Conservation (phyloP, 2,113 vertebrate species). For the Electrona antarctica region DNA sequence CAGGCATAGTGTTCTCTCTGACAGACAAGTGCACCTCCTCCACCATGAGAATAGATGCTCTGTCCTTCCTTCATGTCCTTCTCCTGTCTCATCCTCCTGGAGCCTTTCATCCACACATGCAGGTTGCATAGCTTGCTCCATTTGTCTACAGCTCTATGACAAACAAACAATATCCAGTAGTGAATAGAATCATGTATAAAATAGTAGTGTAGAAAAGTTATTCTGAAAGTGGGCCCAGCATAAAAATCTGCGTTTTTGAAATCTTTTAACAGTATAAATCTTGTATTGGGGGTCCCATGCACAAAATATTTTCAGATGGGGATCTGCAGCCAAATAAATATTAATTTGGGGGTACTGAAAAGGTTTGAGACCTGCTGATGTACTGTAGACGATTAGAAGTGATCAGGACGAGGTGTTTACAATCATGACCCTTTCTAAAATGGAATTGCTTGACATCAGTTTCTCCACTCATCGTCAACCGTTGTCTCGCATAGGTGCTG, state of each 20-base stretch:
- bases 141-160: background rate
- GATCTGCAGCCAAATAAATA: too few species aligned
- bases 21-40: constrained; percentile 89
- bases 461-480: background rate
- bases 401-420: too few species aligned
- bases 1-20: constrained; percentile 90
- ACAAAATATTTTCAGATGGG: too few species aligned
- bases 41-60: constrained; percentile 90
- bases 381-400: too few species aligned
- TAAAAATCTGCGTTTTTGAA: too few species aligned
- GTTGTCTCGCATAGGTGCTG: constrained; percentile 74
- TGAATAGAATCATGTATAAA: background rate
- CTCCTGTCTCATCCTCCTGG: constrained; percentile 86
- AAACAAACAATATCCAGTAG: background rate
- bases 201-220: background rate
- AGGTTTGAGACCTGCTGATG: too few species aligned
- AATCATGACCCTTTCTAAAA: too few species aligned
- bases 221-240: too few species aligned
- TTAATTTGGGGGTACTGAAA: too few species aligned
- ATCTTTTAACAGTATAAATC: too few species aligned
- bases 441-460: too few species aligned
- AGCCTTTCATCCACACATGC: constrained; percentile 88
- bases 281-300: too few species aligned
- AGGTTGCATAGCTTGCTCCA: constrained; percentile 46
- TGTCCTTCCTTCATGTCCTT: constrained; percentile 87